Conservation (phyloP, 1,140 invertebrate genomes). For the Aphelenchoides avenae region DNA sequence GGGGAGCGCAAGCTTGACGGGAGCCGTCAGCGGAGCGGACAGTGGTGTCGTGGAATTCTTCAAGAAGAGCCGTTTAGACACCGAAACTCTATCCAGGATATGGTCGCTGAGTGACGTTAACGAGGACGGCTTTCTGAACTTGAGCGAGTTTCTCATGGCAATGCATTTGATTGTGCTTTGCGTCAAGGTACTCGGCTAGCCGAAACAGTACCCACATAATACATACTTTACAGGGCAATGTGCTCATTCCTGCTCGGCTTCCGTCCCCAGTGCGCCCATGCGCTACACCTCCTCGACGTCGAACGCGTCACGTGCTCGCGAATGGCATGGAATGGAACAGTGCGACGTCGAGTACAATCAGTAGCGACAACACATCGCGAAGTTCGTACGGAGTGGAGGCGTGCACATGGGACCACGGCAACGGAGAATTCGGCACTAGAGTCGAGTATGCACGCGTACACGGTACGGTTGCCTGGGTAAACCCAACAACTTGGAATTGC, state of each 20-base stretch:
- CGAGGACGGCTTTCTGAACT: constrained; percentile 86
- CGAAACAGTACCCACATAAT: background rate
- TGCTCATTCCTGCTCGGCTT: constrained; percentile 26
- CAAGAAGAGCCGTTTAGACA: constrained; percentile 36
- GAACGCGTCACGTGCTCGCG: background rate
- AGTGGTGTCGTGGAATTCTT: constrained; percentile 28
- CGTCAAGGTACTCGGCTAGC: constrained; percentile 28
- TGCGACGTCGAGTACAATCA: background rate
- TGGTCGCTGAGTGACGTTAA: constrained; percentile 92
- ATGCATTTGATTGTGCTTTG: constrained; percentile 80
- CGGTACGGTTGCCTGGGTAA: background rate
- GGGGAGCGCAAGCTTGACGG: constrained; percentile 18
- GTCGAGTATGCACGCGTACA: background rate
- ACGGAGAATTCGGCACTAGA: background rate
- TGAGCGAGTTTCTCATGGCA: constrained; percentile 94
- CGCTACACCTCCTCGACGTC: constrained; percentile 17
- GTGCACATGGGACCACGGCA: background rate
- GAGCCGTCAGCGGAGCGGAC: constrained; percentile 34
- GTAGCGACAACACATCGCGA: constrained; percentile 8
- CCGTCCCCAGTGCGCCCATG: constrained; percentile 30
- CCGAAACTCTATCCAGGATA: constrained; percentile 62
- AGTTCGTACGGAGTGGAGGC: too few species aligned
- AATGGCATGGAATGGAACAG: background rate
- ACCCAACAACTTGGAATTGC: constrained; percentile 1
- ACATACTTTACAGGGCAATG: constrained; percentile 25